Conservation (phyloP, 2,888 invertebrate species). For the Lasioglossum vierecki region DNA sequence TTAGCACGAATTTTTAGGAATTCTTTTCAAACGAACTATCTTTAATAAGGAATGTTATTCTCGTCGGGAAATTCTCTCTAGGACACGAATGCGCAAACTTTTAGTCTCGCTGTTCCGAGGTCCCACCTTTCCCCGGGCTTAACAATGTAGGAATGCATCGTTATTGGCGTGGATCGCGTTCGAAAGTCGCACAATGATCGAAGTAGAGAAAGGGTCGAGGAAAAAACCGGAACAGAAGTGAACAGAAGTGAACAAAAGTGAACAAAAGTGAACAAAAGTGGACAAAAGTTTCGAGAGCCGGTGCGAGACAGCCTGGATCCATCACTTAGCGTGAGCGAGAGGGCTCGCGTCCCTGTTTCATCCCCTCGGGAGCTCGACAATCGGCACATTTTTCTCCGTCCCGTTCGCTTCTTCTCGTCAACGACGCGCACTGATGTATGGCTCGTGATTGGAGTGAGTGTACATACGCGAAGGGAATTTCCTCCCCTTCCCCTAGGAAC, state of each 20-base stretch:
- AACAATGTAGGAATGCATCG: neutral
- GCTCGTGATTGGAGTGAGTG: conserved; percentile 79
- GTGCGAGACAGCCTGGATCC: conserved; percentile 53
- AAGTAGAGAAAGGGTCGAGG: neutral
- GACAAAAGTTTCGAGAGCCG: conserved; percentile 20
- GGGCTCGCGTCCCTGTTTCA: conserved; percentile 54
- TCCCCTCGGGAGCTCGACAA: conserved; percentile 73
- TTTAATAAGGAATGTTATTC: neutral
- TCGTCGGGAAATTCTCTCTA: neutral
- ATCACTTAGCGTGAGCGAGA: conserved; percentile 62
- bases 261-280: neutral
- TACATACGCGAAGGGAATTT: conserved; percentile 65
- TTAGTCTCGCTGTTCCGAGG: neutral
- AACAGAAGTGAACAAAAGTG: neutral
- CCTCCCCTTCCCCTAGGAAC: conserved; percentile 39
- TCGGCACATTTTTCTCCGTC: conserved; percentile 67
- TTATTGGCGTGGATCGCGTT: neutral
- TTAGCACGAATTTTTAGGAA: too few species aligned
- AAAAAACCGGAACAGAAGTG: neutral
- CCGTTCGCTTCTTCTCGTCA: conserved; percentile 62
- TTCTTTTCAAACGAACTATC: too few species aligned
- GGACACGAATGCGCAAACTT: neutral
- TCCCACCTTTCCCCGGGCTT: neutral
- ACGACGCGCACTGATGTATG: conserved; percentile 75
- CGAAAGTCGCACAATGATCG: neutral